Evolutionary conservation across 2,888 invertebrate species (phyloP).

Genomic region (Griposia aprilina): DNA sequence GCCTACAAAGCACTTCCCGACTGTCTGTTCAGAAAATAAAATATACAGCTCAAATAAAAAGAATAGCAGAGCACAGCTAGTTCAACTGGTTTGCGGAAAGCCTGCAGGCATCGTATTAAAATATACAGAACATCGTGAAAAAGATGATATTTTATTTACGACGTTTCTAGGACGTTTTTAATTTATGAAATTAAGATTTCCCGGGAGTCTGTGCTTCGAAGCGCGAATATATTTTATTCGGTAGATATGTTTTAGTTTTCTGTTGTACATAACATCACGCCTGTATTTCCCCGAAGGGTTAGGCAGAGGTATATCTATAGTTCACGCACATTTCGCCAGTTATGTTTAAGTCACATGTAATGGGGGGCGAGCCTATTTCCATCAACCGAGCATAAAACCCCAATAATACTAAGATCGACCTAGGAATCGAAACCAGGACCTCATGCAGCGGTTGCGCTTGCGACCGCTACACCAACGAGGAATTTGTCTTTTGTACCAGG

Average conservation of each 20-base stretch:
- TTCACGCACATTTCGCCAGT: not conserved
- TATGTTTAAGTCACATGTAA: not conserved
- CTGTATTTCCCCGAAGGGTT: not conserved
- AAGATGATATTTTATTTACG: slow-evolving; percentile 54
- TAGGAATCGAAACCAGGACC: not conserved
- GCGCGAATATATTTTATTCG: slow-evolving; percentile 19
- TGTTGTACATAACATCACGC: not conserved
- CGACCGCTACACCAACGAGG: not conserved
- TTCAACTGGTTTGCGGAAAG: slow-evolving; percentile 38
- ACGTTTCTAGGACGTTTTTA: slow-evolving; percentile 58
- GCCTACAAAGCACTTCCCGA: not conserved
- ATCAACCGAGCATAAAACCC: not conserved
- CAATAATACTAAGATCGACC: not conserved
- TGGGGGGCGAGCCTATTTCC: not conserved
- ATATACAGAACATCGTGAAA: slow-evolving; percentile 31
- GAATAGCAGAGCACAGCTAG: slow-evolving; percentile 34
- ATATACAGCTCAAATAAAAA: slow-evolving; percentile 15
- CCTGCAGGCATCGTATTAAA: slow-evolving; percentile 44
- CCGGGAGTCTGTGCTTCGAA: slow-evolving; percentile 41
- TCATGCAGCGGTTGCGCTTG: not conserved
- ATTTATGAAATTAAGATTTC: slow-evolving; percentile 64
- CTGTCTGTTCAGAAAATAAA: slow-evolving; percentile 14
- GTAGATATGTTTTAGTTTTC: slow-evolving; percentile 14
- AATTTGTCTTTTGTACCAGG: slow-evolving; percentile 8
- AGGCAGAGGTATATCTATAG: not conserved